Evolutionary conservation across 37 sponge, comb jelly and placozoan species (phyloP), one percentile per base, ranked within the genome.

Genomic region (Cliona cf. orientalis): DNA sequence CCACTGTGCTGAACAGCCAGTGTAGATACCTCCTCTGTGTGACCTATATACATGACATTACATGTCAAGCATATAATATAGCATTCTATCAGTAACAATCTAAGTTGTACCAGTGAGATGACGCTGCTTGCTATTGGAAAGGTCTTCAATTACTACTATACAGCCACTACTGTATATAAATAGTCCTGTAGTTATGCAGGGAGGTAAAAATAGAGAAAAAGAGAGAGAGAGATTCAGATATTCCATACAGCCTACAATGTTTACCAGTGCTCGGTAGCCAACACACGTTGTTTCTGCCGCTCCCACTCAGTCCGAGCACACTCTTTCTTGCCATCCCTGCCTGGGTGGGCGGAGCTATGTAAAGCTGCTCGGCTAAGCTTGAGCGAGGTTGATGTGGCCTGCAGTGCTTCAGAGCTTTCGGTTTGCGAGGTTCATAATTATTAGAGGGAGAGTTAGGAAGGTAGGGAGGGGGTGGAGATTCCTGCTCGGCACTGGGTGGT

Each of bases 161-260:
- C 86, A 73, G 11, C 96, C 94, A 82, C 87, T 84, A 84, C 77
- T 77, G 71, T 86, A 95, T 11, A 60, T 80, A 73, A 95, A 84
- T 53, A 86, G 58, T 55, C 95, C 95, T 95, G 57, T 1, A 72
- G 1, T 7, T 5, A 34, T 19, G 40, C 12, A 74, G 72, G 28
- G 49, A 71, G 3, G 22, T 22, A 63, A 17, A 22, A 63, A 29
- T 29, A 29, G 22, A 9, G 22, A 17, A 29, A 9, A 17, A 63
- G 7, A n/a, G 65, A n/a, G 22, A 7, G 9, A 78, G 23, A 9
- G 66, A 66, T 11, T 21, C 14, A 5, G 19, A 21, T 49, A 49
- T 11, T 17, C 55, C 11, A 19, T 49, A 19, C 55, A 49, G 7
- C 42, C 49, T 40, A 5, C 23, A 67, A 43, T 1, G 37, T 75